phyloP scores from a whole-genome alignment of 1,140 invertebrate species.

The Sitobion miscanthi region DNA sequence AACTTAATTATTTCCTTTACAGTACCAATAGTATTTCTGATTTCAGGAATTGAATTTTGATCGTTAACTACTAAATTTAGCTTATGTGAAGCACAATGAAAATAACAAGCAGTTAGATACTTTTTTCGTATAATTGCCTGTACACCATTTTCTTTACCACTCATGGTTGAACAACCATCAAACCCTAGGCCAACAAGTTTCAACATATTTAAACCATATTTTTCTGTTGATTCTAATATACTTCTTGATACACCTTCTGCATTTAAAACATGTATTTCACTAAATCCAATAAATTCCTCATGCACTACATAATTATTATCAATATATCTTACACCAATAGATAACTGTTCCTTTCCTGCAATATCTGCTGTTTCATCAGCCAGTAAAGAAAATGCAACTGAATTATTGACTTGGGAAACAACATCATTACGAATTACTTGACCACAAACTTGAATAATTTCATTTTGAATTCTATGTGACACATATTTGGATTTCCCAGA shows the following conservation, averaged over 20 bases:
- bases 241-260: not conserved
- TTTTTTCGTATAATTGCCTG: conserved; percentile 15
- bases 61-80: conserved; percentile 16
- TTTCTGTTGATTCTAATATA: not conserved
- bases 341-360: conserved; percentile 60
- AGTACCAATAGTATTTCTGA: not conserved
- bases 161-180: conserved; percentile 55
- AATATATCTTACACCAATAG: conserved; percentile 60
- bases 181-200: conserved; percentile 53
- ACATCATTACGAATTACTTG: conserved; percentile 58
- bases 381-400: conserved; percentile 58
- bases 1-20: not conserved
- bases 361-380: conserved; percentile 60
- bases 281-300: conserved; percentile 61
- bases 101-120: conserved; percentile 23
- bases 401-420: conserved; percentile 58
- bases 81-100: conserved; percentile 55
- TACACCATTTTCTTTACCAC: conserved; percentile 44
- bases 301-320: conserved; percentile 57
- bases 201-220: not conserved
- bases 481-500: conserved; percentile 59
- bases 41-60: not conserved
- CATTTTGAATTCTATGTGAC: conserved; percentile 60
- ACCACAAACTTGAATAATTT: conserved; percentile 59
- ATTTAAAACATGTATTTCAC: conserved; percentile 57